These are phyloP conservation scores for Leistus spinibarbis DNA, from an alignment of 2,888 invertebrate species.

Conservation along the genomic window DNA sequence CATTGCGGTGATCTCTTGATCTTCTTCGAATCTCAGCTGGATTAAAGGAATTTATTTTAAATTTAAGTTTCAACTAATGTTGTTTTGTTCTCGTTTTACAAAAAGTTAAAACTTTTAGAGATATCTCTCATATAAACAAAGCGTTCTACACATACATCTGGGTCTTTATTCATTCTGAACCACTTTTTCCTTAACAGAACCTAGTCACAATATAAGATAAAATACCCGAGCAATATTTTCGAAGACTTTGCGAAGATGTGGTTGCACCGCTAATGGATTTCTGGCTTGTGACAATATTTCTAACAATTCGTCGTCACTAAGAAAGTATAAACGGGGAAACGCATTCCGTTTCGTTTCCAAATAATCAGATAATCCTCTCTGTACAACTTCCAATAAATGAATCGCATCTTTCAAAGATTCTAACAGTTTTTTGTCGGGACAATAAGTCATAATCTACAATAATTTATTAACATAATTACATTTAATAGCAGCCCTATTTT, in stretches of 20 bases:
- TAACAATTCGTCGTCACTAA: conserved; percentile 82
- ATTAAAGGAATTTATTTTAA: conserved; percentile 2
- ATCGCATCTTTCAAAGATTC: conserved; percentile 74
- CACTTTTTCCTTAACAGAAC: no score
- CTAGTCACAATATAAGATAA: no score
- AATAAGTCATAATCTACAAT: conserved; percentile 66
- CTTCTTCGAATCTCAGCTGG: conserved; percentile 71
- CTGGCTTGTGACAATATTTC: conserved; percentile 81
- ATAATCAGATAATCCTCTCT: conserved; percentile 78
- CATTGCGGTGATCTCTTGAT: conserved; percentile 74
- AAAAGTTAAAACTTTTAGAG: neutral
- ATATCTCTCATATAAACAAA: neutral
- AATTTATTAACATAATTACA: no score
- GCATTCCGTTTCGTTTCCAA: conserved; percentile 75
- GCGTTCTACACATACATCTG: neutral
- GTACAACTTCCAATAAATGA: conserved; percentile 72
- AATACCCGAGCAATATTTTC: conserved; percentile 73
- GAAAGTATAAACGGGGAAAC: conserved; percentile 81
- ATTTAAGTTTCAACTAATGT: neutral
- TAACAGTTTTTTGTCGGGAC: conserved; percentile 68
- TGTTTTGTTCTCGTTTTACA: neutral
- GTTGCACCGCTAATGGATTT: conserved; percentile 78
- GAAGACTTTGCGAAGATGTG: conserved; percentile 83
- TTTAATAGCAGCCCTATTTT: no score
- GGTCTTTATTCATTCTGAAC: no score